Conservation (phyloP, 2,888 invertebrate species). For the Lysandra bellargus region DNA sequence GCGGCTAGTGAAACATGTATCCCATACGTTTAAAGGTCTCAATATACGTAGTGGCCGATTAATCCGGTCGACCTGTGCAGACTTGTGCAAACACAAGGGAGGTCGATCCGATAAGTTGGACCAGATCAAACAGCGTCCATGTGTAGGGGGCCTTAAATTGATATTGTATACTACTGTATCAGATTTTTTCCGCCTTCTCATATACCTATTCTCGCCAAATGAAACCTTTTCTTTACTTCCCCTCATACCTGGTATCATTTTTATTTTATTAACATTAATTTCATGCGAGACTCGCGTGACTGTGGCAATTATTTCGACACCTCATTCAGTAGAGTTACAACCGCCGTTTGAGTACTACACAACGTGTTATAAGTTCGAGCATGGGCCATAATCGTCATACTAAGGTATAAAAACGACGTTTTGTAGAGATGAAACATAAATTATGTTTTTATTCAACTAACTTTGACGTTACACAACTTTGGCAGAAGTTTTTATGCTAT, state of each 20-base stretch:
- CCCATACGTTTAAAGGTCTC: too few relatives aligned
- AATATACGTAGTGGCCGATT: neutral
- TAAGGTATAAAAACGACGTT: slow-evolving; percentile 5
- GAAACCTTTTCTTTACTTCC: neutral
- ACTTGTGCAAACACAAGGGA: neutral
- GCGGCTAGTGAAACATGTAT: too few relatives aligned
- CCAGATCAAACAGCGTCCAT: neutral
- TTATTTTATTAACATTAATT: slow-evolving; percentile 39
- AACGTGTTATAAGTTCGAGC: slow-evolving; percentile 32
- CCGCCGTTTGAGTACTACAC: slow-evolving; percentile 35
- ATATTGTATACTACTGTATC: too few relatives aligned
- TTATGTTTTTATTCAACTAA: neutral
- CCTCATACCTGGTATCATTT: slow-evolving; percentile 26
- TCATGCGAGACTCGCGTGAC: slow-evolving; percentile 44
- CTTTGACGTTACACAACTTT: neutral
- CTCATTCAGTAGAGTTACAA: slow-evolving; percentile 43
- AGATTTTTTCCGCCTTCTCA: too few relatives aligned
- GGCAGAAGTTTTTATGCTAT: neutral
- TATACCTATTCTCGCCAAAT: neutral
- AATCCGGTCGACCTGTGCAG: neutral
- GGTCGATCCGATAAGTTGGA: neutral
- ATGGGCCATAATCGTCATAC: slow-evolving; percentile 24
- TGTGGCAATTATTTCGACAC: slow-evolving; percentile 44
- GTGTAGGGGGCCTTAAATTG: too few relatives aligned
- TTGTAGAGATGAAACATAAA: slow-evolving; percentile 5